phyloP scores from a whole-genome alignment of 2,888 invertebrate genomes.

The Ditylenchus weischeri region DNA sequence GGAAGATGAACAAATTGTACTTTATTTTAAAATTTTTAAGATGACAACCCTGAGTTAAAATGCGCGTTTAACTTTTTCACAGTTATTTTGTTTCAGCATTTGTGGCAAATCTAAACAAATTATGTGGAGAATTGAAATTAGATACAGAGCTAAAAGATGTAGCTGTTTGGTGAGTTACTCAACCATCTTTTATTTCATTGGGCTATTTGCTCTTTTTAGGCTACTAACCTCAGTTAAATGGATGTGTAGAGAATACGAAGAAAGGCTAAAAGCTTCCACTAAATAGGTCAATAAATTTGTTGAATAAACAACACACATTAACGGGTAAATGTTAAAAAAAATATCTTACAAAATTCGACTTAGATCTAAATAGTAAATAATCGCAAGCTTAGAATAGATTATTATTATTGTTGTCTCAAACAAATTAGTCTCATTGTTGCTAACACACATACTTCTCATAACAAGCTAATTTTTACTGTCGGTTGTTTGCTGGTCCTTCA shows the following conservation, averaged over 20 bases:
- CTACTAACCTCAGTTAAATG: constrained; percentile 5
- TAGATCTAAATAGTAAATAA: not conserved
- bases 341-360: not conserved
- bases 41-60: too few species aligned
- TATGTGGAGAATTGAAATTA: constrained; percentile 21
- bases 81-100: constrained; percentile 7
- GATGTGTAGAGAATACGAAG: constrained; percentile 3
- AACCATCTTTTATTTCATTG: too few species aligned
- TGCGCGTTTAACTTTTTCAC: too few species aligned
- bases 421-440: too few species aligned
- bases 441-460: too few species aligned
- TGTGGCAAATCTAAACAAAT: constrained; percentile 9
- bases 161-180: constrained; percentile 5
- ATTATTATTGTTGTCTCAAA: too few species aligned
- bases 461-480: too few species aligned
- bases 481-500: too few species aligned
- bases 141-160: constrained; percentile 14
- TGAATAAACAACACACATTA: not conserved
- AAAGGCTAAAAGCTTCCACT: not conserved
- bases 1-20: too few species aligned
- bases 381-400: too few species aligned
- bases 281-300: not conserved
- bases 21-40: too few species aligned
- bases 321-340: not conserved
- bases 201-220: not conserved